These are phyloP conservation scores for Drosophila quadrilineata DNA, from an alignment of 1,140 invertebrate species.

Conservation along the genomic window DNA sequence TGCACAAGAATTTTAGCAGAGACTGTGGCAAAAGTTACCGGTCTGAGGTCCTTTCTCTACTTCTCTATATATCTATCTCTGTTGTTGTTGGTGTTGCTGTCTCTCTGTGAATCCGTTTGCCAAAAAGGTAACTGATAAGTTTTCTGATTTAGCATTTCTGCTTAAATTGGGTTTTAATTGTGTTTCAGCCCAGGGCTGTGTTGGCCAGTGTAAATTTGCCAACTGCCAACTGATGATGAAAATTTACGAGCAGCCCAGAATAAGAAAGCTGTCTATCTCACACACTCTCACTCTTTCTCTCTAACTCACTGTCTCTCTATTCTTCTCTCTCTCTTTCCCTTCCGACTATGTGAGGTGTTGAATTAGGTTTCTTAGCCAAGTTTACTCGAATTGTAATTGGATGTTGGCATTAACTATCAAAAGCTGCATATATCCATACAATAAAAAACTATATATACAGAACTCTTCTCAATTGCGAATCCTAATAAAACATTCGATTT, in stretches of 20 bases:
- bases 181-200: conserved; percentile 45
- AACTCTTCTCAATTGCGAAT: too few relatives aligned
- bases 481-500: too few relatives aligned
- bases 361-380: conserved; percentile 20
- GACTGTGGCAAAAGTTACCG: conserved; percentile 31
- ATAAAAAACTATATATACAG: too few relatives aligned
- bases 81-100: not conserved
- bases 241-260: conserved; percentile 50
- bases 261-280: not conserved
- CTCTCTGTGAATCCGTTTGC: conserved; percentile 9
- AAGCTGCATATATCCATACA: too few relatives aligned
- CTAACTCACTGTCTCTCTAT: too few relatives aligned
- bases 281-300: too few relatives aligned
- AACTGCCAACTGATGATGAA: conserved; percentile 47
- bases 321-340: too few relatives aligned
- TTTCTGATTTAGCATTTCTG: conserved; percentile 67
- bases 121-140: conserved; percentile 68
- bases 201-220: conserved; percentile 53
- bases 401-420: not conserved
- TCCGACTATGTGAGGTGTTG: conserved; percentile 14
- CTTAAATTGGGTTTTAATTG: conserved; percentile 74
- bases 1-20: conserved; percentile 53
- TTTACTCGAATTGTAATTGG: not conserved
- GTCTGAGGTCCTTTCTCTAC: not conserved
- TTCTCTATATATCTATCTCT: not conserved